Conservation (phyloP, 2,888 invertebrate species). For the Spodoptera littoralis region DNA sequence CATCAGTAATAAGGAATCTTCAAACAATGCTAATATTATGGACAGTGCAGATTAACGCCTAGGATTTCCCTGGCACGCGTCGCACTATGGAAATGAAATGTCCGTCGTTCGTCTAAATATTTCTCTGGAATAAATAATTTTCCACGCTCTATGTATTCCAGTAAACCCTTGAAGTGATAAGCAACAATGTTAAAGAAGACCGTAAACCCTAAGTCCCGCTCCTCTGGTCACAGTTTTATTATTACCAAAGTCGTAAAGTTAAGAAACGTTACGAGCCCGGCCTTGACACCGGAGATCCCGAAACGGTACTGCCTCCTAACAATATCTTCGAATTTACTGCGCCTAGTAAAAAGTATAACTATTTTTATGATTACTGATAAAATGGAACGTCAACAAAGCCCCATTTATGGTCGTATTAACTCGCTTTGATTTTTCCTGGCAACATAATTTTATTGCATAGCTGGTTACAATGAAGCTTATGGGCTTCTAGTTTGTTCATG, state of each 20-base stretch:
- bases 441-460: slow-evolving; percentile 31
- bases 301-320: slow-evolving; percentile 48
- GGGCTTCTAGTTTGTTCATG: slow-evolving; percentile 24
- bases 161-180: slow-evolving; percentile 43
- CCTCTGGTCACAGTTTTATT: slow-evolving; percentile 64
- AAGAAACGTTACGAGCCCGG: slow-evolving; percentile 59
- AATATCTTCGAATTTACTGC: slow-evolving; percentile 58
- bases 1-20: slow-evolving; percentile 38
- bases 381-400: slow-evolving; percentile 50
- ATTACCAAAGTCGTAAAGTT: slow-evolving; percentile 65
- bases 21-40: slow-evolving; percentile 42
- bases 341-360: slow-evolving; percentile 56
- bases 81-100: slow-evolving; percentile 50
- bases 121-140: slow-evolving; percentile 44
- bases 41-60: slow-evolving; percentile 49
- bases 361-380: slow-evolving; percentile 60
- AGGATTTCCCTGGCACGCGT: slow-evolving; percentile 31
- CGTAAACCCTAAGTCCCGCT: slow-evolving; percentile 62
- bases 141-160: slow-evolving; percentile 34
- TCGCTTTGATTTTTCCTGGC: slow-evolving; percentile 44
- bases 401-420: slow-evolving; percentile 52
- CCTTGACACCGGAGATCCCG: slow-evolving; percentile 52
- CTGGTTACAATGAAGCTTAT: slow-evolving; percentile 28
- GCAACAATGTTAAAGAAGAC: slow-evolving; percentile 48
- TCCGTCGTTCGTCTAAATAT: slow-evolving; percentile 34